phyloP scores from a whole-genome alignment of 1,140 invertebrate species.

The Achatina immaculata region DNA sequence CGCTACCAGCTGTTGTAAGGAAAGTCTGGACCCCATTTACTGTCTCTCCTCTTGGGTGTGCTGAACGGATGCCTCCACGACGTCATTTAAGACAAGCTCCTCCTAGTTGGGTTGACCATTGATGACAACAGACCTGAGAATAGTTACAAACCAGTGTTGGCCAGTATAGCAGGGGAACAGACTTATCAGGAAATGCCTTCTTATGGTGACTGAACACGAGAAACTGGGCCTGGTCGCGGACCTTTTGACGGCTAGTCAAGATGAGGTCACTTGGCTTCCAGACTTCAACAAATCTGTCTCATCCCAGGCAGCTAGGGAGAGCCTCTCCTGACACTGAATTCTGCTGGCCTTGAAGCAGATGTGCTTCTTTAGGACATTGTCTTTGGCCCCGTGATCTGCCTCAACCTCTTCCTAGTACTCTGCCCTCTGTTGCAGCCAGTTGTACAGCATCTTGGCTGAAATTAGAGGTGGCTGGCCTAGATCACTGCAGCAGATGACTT shows the following conservation, averaged over 20 bases:
- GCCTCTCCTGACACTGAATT: background rate
- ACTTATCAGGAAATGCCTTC: background rate
- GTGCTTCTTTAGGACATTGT: background rate
- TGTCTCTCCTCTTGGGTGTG: too few species aligned
- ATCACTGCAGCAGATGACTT: background rate
- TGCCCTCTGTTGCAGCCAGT: background rate
- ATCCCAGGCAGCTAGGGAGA: background rate
- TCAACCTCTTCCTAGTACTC: background rate
- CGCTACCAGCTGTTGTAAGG: too few species aligned
- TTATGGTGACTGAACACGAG: background rate
- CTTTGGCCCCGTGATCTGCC: background rate
- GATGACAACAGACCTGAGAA: background rate
- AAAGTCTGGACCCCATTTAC: too few species aligned
- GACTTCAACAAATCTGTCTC: background rate
- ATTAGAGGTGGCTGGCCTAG: background rate
- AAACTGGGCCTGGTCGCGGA: background rate
- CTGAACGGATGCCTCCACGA: background rate
- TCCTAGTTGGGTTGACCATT: background rate
- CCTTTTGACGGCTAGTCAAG: background rate
- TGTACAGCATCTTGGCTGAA: background rate
- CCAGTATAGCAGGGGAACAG: background rate
- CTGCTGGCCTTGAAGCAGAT: background rate
- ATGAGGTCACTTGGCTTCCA: background rate
- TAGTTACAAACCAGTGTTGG: background rate
- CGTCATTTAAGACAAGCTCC: background rate